These are phyloP conservation scores for Dromius quadrimaculatus DNA, from an alignment of 2,888 invertebrate genomes.

Conservation along the genomic window DNA sequence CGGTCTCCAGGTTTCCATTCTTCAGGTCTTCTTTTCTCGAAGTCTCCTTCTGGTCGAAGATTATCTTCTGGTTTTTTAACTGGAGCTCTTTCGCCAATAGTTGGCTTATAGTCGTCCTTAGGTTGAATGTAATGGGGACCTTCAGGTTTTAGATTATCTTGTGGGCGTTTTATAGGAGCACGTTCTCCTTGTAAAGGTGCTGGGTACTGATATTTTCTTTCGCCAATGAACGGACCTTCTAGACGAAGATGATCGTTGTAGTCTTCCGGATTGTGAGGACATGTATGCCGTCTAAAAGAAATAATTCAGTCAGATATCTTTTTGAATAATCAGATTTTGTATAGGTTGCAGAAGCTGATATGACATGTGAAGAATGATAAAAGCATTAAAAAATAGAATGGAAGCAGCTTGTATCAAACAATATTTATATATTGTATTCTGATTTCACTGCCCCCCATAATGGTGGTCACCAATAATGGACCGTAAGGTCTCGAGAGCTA, in stretches of 20 bases:
- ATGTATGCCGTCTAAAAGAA: slow-evolving; percentile 87
- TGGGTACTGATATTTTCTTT: slow-evolving; percentile 68
- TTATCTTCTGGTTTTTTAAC: slow-evolving; percentile 69
- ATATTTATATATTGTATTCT: no score
- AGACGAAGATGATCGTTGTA: slow-evolving; percentile 79
- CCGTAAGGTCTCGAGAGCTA: no score
- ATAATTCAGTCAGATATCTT: neutral
- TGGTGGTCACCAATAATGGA: no score
- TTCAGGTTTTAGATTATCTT: slow-evolving; percentile 64
- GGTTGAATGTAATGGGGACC: slow-evolving; percentile 62
- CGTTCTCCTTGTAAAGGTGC: slow-evolving; percentile 63
- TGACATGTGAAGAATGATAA: no score
- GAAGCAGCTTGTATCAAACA: no score
- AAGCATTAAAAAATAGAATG: no score
- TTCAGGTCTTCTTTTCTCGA: slow-evolving; percentile 62
- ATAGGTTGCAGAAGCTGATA: neutral
- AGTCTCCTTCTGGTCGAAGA: slow-evolving; percentile 69
- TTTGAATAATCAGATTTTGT: neutral
- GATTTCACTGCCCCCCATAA: no score
- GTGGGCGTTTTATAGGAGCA: slow-evolving; percentile 66
- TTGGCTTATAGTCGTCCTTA: slow-evolving; percentile 60
- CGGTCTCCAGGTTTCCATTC: slow-evolving; percentile 66
- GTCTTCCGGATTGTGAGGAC: slow-evolving; percentile 76
- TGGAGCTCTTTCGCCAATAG: slow-evolving; percentile 68
- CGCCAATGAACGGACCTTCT: slow-evolving; percentile 74